Percentiles rank a stretch among this genome's conserved stretches.
Evolutionary conservation across 1,140 invertebrate genomes (phyloP).

Genomic region (Dryas iulia): DNA sequence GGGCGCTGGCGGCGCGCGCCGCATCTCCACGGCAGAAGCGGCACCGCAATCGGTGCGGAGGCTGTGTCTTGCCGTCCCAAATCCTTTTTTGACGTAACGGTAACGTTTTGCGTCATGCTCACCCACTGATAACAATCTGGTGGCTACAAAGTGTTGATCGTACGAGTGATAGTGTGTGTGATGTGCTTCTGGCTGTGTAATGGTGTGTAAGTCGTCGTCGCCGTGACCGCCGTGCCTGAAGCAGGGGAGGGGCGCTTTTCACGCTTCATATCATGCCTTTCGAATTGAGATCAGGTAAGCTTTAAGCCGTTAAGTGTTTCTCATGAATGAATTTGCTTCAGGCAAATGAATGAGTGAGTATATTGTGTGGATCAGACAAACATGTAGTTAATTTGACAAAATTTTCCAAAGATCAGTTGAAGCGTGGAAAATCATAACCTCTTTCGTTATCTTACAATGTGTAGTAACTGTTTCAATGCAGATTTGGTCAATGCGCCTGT

Average conservation of each 20-base stretch:
- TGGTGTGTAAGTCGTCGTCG: conserved; percentile 47
- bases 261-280: conserved; percentile 70
- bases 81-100: conserved; percentile 53
- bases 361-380: neutral
- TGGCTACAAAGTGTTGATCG: conserved; percentile 37
- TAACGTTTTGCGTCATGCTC: conserved; percentile 50
- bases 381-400: neutral
- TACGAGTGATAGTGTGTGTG: conserved; percentile 48
- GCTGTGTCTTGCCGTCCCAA: conserved; percentile 55
- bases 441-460: neutral
- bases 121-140: conserved; percentile 46
- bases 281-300: conserved; percentile 74
- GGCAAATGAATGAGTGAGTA: neutral
- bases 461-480: neutral
- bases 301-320: conserved; percentile 33
- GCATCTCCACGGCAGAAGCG: conserved; percentile 62
- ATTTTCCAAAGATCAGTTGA: neutral
- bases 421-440: neutral
- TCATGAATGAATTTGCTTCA: conserved; percentile 16
- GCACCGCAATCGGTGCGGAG: conserved; percentile 53
- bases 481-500: neutral
- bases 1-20: conserved; percentile 70
- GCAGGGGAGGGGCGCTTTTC: conserved; percentile 60
- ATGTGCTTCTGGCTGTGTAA: conserved; percentile 49
- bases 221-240: conserved; percentile 51